Percentiles rank a stretch among this genome's conserved stretches.
These are phyloP conservation scores for Porites evermanni DNA, from an alignment of 92 coral and sea anemone genomes.

Conservation along the genomic window DNA sequence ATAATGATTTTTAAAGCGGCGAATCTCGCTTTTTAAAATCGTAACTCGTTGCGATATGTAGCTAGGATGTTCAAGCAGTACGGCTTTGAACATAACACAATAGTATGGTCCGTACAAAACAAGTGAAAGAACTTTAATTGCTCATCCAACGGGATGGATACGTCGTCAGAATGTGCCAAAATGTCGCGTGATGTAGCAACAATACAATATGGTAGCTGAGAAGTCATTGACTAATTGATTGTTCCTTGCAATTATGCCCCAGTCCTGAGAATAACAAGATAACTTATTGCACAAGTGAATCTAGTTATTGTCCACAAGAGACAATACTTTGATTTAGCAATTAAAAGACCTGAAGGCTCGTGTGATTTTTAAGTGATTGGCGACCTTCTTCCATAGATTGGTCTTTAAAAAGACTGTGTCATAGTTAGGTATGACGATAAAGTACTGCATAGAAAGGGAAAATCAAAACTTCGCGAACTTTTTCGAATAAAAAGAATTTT, in stretches of 20 bases:
- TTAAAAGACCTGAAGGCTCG: background rate
- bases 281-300: conserved; percentile 1
- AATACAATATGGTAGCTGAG: background rate
- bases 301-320: background rate
- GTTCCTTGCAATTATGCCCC: background rate
- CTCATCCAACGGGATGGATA: background rate
- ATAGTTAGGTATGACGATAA: too few relatives aligned
- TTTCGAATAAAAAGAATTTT: background rate
- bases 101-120: too few relatives aligned
- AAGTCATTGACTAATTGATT: background rate
- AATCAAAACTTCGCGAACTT: background rate
- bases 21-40: too few relatives aligned
- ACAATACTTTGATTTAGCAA: background rate
- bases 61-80: too few relatives aligned
- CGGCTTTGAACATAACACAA: too few relatives aligned
- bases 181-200: background rate
- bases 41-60: too few relatives aligned
- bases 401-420: too few relatives aligned
- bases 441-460: background rate
- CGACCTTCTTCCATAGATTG: background rate
- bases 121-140: too few relatives aligned
- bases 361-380: background rate
- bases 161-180: too few relatives aligned
- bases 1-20: too few relatives aligned
- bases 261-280: background rate